Base-by-base conservation (phyloP, 2,888 invertebrate species). In the Hypomecis punctinalis region DNA sequence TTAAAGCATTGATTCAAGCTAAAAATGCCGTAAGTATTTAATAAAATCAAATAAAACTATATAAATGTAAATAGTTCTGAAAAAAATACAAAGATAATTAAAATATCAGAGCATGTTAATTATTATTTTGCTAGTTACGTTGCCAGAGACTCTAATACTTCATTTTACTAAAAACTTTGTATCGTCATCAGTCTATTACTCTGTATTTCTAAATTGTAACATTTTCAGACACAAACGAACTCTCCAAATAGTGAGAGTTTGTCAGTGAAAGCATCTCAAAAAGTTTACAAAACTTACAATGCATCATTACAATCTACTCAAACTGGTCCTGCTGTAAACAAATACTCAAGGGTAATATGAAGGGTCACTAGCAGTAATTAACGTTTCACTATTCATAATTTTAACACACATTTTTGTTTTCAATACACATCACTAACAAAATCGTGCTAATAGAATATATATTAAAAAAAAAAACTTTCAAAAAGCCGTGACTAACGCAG, bases 1-100 rank as follows among this genome's bases (percentile, higher is more conserved):
- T 95, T 78, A 95, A 95, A 79, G 94, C 94, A n/a, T 82, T 95
- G 59, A 86, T 95, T 54, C 94, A 94, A 84, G 93, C 94, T 56
- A 95, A 95, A 85, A 92, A 91, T 85, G 88, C 89, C 76, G 93
- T 93, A 81, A 85, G 93, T 85, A 45, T 10, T 69, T 33, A 35
- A 55, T 52, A 58, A 54, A 52, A n/a, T 5, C 11, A 33, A 36
- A 36, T 0, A 2, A 11, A 10, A 52, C 10, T n/a, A n/a, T 42
- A 10, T 23, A 39, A 39, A 49, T 46, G 46, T 56, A 56, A 56
- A 56, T 56, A 56, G 10, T 13, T 46, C 6, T 36, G 8, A 40
- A 9, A 6, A 61, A 45, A 65, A 13, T 46, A 59, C 5, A 54
- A 7, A 13, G 13, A 11, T 9, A 40, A 5, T 13, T 9, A n/a